phyloP scores from a whole-genome alignment of 2,888 invertebrate species.

The Escarpia spicata region DNA sequence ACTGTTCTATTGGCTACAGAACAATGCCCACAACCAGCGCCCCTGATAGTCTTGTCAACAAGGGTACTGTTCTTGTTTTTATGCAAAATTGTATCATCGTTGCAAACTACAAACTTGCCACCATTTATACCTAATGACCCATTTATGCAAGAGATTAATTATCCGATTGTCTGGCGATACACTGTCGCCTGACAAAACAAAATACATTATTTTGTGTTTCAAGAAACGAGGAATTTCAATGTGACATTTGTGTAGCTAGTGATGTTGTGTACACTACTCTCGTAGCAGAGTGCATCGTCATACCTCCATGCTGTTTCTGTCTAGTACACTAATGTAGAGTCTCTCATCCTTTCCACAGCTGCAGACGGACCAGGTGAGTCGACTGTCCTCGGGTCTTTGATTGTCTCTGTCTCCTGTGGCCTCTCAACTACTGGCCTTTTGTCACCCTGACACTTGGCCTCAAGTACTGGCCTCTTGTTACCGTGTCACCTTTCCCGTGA shows the following conservation, averaged over 20 bases:
- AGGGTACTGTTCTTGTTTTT: neutral
- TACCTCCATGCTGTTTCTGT: neutral
- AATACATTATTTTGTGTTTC: no score
- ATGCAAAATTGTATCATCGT: neutral
- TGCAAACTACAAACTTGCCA: neutral
- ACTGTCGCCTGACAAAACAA: no score
- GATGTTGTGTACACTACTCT: neutral
- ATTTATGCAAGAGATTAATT: no score
- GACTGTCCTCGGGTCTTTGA: neutral
- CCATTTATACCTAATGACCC: neutral
- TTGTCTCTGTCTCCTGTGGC: neutral
- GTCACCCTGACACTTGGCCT: neutral
- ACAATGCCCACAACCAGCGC: neutral
- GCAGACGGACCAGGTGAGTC: neutral
- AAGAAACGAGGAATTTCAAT: neutral
- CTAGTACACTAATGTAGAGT: neutral
- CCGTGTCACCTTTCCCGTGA: neutral
- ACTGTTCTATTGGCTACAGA: neutral
- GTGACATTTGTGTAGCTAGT: no score
- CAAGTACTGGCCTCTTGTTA: neutral
- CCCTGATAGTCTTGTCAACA: neutral
- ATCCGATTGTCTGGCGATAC: no score
- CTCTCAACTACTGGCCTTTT: neutral
- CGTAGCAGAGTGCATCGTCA: neutral
- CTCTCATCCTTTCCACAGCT: constrained; percentile 3